Conservation (phyloP, 2,797 vertebrate species). For the Ptychadena robeensis region DNA sequence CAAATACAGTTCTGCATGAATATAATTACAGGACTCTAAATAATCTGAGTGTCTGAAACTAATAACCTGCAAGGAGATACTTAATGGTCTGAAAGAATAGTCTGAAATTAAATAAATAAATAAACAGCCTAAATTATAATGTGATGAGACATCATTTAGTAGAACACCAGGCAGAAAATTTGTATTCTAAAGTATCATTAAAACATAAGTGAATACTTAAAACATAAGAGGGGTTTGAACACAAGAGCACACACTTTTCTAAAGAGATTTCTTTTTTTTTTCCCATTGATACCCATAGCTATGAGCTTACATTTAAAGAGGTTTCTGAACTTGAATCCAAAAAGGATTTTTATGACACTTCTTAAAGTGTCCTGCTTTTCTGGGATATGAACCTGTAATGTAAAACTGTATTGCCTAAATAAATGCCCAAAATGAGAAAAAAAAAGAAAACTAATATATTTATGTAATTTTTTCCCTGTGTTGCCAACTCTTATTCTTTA, state of each 20-base stretch:
- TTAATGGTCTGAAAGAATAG: constrained; percentile 47
- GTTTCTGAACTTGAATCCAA: neutral
- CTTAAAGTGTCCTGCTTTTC: neutral
- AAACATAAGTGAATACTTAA: constrained; percentile 44
- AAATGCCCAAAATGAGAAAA: no score
- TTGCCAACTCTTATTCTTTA: no score
- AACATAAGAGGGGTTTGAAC: constrained; percentile 23
- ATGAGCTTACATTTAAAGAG: neutral
- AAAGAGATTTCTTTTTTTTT: neutral
- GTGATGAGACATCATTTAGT: constrained; percentile 51
- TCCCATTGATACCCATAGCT: neutral
- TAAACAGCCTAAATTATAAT: constrained; percentile 3
- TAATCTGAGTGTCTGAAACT: constrained; percentile 21
- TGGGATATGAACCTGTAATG: neutral
- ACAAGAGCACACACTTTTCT: constrained; percentile 13
- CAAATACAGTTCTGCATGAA: constrained; percentile 4
- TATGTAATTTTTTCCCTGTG: no score
- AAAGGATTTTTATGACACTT: neutral
- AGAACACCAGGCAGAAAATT: constrained; percentile 47
- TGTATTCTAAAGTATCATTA: constrained; percentile 52
- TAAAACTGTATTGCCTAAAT: neutral
- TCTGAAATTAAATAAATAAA: constrained; percentile 11
- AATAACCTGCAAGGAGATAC: constrained; percentile 20
- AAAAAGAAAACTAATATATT: no score
- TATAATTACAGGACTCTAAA: constrained; percentile 17